phyloP scores from a whole-genome alignment of 2,888 invertebrate genomes.

The Eumacrocentrus americanus region DNA sequence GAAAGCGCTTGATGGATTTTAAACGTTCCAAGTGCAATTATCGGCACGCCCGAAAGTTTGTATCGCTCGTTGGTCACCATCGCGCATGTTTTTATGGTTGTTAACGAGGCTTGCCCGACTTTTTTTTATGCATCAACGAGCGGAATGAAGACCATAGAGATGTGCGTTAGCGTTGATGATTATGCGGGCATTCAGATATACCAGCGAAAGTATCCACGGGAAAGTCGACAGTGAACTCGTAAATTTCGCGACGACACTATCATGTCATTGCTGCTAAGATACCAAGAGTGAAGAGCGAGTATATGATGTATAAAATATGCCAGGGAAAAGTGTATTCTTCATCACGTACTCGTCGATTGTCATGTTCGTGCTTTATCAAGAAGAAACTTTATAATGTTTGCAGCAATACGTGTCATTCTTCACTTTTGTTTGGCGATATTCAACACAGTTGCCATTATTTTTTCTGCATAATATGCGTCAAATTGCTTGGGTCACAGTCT shows the following conservation, averaged over 20 bases:
- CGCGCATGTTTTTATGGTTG: slow-evolving; percentile 14
- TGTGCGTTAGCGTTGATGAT: slow-evolving; percentile 18
- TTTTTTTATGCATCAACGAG: slow-evolving; percentile 25
- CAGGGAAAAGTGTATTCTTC: no score
- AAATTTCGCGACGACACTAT: background rate
- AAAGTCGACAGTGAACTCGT: slow-evolving; percentile 22
- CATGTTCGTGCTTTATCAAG: no score
- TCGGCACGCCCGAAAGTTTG: slow-evolving; percentile 3
- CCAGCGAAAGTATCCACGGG: slow-evolving; percentile 26
- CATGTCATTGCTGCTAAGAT: no score
- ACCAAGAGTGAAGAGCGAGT: no score
- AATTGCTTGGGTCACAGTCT: background rate
- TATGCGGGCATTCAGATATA: slow-evolving; percentile 23
- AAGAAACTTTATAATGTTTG: no score
- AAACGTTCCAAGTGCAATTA: slow-evolving; percentile 1
- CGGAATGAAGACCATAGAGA: slow-evolving; percentile 11
- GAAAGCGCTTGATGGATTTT: background rate
- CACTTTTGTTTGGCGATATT: no score
- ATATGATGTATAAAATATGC: no score
- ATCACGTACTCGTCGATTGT: no score
- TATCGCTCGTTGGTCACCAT: background rate
- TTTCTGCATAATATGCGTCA: background rate
- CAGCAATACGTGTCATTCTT: no score
- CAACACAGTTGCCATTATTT: no score
- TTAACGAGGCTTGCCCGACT: background rate